Evolutionary conservation across 2,113 vertebrate genomes (phyloP), one percentile per base, ranked within the genome.

Genomic region (Henicopernis longicauda): DNA sequence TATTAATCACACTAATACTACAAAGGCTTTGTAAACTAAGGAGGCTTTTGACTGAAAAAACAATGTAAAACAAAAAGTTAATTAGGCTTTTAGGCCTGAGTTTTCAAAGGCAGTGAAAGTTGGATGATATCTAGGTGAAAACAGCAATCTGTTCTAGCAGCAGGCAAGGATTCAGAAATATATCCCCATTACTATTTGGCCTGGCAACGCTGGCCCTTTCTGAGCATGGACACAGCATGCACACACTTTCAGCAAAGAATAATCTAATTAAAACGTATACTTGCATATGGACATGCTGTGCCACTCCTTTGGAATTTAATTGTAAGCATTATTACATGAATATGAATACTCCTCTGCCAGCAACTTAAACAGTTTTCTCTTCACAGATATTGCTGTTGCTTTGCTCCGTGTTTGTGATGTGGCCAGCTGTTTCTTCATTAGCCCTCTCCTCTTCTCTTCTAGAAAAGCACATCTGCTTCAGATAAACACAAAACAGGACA

Each of bases 1-100:
- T 97, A 97, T 97, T 97, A 98, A 97, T 97, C 95, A 97, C 73
- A 80, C 86, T 96, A 93, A 93, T 97, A 95, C 49, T 95, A 88
- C 90, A 95, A 59, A 92, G 40, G 22, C 88, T 93, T 92, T 82
- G 70, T 95, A 97, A 97, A 95, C 69, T 65, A 80, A 96, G 67
- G 65, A 86, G 93, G 65, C 26, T 85, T 96, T 90, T 95, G 85
- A 92, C 74, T 87, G 42, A 52, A 95, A 82, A 95, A 97, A 76
- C 91, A 85, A 90, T 80, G 71, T 32, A 90, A 94, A 97, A 94
- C 17, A 74, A 95, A 95, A 94, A 44, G 80, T 92, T 97, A 90
- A 97, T 95, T 93, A 92, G 89, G 82, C 16, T 76, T 77, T 93
- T 82, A 91, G 80, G 77, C 20, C 32, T 34, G 40, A 90, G 36